Evolutionary conservation across 2,797 vertebrate genomes (phyloP).

Genomic region (Scolopax rusticola): DNA sequence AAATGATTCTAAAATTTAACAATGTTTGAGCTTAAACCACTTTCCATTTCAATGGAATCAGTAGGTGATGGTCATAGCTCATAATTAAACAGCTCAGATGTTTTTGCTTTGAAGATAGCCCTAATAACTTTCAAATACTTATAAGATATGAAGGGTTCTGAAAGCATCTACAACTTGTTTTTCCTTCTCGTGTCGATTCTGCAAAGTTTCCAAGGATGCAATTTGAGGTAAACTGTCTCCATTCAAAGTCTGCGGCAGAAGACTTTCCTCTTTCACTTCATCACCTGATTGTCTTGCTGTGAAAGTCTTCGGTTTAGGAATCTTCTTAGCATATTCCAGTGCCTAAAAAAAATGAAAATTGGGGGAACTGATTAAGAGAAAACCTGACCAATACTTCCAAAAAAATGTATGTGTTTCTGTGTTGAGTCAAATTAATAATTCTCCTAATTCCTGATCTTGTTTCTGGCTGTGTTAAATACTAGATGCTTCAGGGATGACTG

Average conservation of each 20-base stretch:
- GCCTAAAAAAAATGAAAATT: constrained; percentile 78
- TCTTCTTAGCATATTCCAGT: constrained; percentile 91
- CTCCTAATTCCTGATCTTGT: background rate
- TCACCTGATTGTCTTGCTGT: constrained; percentile 12
- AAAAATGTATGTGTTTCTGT: background rate
- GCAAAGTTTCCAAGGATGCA: constrained; percentile 82
- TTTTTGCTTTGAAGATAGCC: background rate
- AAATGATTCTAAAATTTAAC: background rate
- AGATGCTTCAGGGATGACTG: background rate
- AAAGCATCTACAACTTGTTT: constrained; percentile 86
- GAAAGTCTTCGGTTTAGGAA: constrained; percentile 82
- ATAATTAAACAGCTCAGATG: background rate
- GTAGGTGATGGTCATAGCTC: background rate
- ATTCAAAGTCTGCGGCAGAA: constrained; percentile 13
- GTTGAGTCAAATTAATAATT: background rate
- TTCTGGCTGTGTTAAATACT: background rate
- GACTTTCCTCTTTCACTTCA: background rate
- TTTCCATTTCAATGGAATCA: background rate
- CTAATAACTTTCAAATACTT: background rate
- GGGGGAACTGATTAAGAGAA: background rate
- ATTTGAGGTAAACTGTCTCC: constrained; percentile 72
- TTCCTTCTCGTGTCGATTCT: constrained; percentile 87
- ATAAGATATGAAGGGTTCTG: constrained; percentile 75
- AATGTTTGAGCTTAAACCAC: background rate
- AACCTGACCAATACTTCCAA: background rate